Evolutionary conservation across 2,888 invertebrate species (phyloP).

Genomic region (Cataglyphis rosenhaueri): DNA sequence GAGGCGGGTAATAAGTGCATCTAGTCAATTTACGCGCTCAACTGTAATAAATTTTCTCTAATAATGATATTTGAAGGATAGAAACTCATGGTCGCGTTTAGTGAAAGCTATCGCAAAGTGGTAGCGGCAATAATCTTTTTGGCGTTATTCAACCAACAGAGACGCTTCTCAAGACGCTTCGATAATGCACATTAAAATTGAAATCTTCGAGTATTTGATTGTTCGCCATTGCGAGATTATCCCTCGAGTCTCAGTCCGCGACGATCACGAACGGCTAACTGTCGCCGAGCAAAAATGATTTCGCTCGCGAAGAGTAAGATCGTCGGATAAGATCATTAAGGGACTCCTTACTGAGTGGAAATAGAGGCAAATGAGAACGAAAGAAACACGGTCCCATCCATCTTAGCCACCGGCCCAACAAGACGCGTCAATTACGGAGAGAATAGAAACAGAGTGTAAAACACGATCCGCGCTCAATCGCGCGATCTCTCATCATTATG

Average conservation of each 20-base stretch:
- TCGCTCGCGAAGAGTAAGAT: neutral
- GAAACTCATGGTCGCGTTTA: neutral
- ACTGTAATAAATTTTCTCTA: conserved; percentile 7
- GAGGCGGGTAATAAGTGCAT: neutral
- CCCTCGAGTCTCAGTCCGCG: conserved; percentile 12
- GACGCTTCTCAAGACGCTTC: neutral
- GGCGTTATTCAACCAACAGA: neutral
- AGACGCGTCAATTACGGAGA: conserved; percentile 71
- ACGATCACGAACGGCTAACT: neutral
- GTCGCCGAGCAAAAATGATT: conserved; percentile 4
- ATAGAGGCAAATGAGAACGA: conserved; percentile 11
- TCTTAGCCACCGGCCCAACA: conserved; percentile 53
- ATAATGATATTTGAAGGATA: neutral
- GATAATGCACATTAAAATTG: neutral
- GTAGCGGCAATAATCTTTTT: conserved; percentile 7
- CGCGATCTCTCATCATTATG: conserved; percentile 11
- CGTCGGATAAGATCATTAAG: neutral
- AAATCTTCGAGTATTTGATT: neutral
- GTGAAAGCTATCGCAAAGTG: neutral
- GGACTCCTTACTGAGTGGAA: neutral
- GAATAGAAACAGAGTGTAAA: conserved; percentile 27
- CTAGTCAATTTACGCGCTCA: neutral
- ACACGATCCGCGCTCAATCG: conserved; percentile 15
- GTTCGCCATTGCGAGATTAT: neutral
- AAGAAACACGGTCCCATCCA: conserved; percentile 56